phyloP scores from a whole-genome alignment of 2,797 vertebrate species.

The Liasis olivaceus region DNA sequence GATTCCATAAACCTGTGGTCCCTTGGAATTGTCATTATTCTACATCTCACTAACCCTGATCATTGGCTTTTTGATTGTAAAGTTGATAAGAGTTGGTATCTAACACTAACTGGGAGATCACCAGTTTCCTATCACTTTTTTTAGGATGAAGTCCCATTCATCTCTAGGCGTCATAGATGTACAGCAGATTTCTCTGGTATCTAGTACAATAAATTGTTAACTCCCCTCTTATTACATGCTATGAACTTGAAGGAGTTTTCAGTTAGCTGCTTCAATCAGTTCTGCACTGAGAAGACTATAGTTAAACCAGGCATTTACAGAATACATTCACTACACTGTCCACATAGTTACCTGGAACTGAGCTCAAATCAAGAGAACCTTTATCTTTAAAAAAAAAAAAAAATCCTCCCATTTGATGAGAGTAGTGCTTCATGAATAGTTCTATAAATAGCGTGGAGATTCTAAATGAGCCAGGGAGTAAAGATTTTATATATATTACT shows the following conservation, averaged over 20 bases:
- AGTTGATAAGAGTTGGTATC: background rate
- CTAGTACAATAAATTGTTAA: background rate
- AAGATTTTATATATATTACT: slow-evolving; percentile 27
- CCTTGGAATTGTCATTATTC: background rate
- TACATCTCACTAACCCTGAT: background rate
- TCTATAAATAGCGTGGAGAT: slow-evolving; percentile 10
- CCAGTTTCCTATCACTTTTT: background rate
- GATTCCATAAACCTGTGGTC: background rate
- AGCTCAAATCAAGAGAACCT: background rate
- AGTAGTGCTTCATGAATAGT: slow-evolving; percentile 10
- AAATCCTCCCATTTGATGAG: background rate
- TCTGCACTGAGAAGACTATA: background rate
- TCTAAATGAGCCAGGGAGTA: slow-evolving; percentile 12
- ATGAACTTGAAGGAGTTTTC: background rate
- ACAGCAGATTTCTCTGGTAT: background rate
- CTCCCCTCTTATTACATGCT: background rate
- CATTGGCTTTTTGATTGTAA: background rate
- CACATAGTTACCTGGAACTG: background rate
- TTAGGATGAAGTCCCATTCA: background rate
- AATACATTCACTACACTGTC: background rate
- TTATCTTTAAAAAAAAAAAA: background rate
- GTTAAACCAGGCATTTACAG: background rate
- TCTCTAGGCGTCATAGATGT: background rate
- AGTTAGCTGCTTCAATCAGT: background rate
- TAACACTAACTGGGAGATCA: background rate